Evolutionary conservation across 2,797 vertebrate species (phyloP), one percentile per base, ranked within the genome.

Genomic region (Myiothlypis chrysogaster): DNA sequence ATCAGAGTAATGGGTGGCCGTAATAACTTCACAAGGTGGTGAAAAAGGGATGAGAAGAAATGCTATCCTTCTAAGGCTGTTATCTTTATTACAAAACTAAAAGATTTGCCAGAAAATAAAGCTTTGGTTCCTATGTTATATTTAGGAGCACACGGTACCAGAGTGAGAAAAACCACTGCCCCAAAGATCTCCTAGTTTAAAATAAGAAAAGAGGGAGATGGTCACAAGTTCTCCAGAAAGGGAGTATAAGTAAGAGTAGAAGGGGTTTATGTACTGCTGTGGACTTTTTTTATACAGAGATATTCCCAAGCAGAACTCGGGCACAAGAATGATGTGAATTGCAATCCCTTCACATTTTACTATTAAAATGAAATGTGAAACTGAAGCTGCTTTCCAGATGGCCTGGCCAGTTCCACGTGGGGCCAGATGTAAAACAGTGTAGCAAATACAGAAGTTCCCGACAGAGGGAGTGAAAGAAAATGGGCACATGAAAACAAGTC

Each of bases 171-270:
- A 85, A 35, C 12, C 44, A 17, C 14, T 35, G n/a, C 13, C 53
- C 16, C 21, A 46, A 17, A 68, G 3, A 47, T 14, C 15, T 52
- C 30, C 11, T 28, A 5, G 5, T 47, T 65, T 46, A 57, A 78
- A 52, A 39, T 14, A 37, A 57, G 6, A 25, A 41, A 76, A 35
- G 23, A 47, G 10, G 6, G 5, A 57, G 20, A 15, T 34, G 5
- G 12, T 39, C 13, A 43, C 5, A 41, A 70, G 18, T 15, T 63
- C 24, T 60, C 12, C 8, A 18, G 6, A 66, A 72, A 61, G 4
- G 32, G 14, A 34, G 3, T 10, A 15, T 0, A 28, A 12, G 6
- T 34, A 35, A 32, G 8, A 75, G 19, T 4, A 65, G n/a, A 30
- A 57, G 22, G 35, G 8, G 8, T 64, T 78, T 64, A 8, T 6